A percentile compares a stretch with the other conserved stretches of the same genome.
Evolutionary conservation across 2,113 vertebrate species (phyloP).

Genomic region (Sarotherodon lohbergeri): DNA sequence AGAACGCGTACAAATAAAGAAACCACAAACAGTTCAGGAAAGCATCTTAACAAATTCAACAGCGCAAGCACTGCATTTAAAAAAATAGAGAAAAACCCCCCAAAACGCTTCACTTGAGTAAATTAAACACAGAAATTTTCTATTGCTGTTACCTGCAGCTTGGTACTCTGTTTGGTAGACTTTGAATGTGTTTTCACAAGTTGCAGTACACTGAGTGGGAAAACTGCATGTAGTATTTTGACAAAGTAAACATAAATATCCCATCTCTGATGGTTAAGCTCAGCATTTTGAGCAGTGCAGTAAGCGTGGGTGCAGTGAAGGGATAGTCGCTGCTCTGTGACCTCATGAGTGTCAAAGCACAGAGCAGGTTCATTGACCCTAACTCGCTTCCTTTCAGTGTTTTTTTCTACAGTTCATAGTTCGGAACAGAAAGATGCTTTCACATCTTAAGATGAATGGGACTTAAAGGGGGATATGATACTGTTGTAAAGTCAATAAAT

Average conservation of each 20-base stretch:
- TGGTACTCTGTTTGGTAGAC: background rate
- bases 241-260: background rate
- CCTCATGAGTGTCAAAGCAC: background rate
- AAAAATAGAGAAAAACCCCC: background rate
- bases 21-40: background rate
- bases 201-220: background rate
- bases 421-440: constrained; percentile 21
- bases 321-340: background rate
- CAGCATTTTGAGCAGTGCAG: background rate
- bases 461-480: constrained; percentile 23
- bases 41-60: background rate
- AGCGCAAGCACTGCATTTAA: background rate
- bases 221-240: background rate
- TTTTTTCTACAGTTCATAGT: background rate
- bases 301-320: background rate
- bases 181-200: background rate
- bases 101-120: background rate
- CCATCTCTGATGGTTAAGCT: background rate
- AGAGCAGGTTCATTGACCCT: constrained; percentile 23
- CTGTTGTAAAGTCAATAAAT: constrained; percentile 34
- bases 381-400: background rate
- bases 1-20: background rate
- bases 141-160: background rate
- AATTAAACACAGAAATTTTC: background rate
- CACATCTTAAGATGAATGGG: constrained; percentile 29